Evolutionary conservation across 2,797 vertebrate genomes (phyloP), one percentile per base, ranked within the genome.

Genomic region (Eutrigla gurnardus): DNA sequence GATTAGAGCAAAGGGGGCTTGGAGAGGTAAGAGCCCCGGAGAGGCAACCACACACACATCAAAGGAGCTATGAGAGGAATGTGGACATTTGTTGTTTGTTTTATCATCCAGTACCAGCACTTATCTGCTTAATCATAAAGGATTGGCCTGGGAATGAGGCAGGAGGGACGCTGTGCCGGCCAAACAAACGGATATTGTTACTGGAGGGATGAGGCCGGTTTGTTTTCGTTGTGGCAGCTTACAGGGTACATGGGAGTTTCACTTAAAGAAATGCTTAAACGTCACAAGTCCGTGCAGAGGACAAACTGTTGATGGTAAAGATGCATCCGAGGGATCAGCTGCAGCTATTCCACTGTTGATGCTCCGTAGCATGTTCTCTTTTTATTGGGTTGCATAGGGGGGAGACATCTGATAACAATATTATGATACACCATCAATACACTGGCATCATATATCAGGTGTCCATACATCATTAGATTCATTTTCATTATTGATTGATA

Each of bases 1-100:
- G 90, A 94, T 94, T 92, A 91, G 76, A 88, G 83, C 72, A 60
- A 77, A 84, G 65, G 62, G 74, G 65, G 59, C 59, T 70, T n/a
- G 54, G 76, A 86, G 86, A 80, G 57, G 73, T 76, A 82, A 87
- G 82, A 84, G 73, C 66, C 73, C 68, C 58, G 9, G 36, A 84
- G 73, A 87, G 66, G 59, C 55, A 60, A 43, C 42, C 65, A 61
- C 62, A 60, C 67, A 60, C 64, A 81, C 93, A 90, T 94, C 93
- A 94, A 94, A 94, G 93, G 62, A 77, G 81, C 87, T 81, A 85
- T 86, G 84, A 82, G 86, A 89, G 89, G 91, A 93, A 92, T 92
- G 91, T 88, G 83, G 84, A 84, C 87, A 83, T 90, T 93, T 89
- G 86, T 81, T 91, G 89, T 93, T 93, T 89, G 86, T 87, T 91